Base-by-base conservation (phyloP, 2,797 vertebrate genomes). In the Pyrocephalus nanus region DNA sequence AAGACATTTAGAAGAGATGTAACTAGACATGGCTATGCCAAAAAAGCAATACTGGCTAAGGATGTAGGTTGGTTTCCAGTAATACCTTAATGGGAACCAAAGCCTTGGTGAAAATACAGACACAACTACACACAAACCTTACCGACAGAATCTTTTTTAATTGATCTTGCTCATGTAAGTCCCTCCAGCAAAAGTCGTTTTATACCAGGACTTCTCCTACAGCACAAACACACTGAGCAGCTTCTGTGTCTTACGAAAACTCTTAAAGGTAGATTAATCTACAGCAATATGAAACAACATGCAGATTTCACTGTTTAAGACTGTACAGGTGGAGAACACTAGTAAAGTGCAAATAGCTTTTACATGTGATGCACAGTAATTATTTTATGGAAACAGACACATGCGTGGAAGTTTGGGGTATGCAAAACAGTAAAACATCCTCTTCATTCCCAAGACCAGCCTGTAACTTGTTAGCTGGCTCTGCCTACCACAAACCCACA, bases 151-250 rank as follows among this genome's bases (percentile, higher is more conserved):
- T 57, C 7, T 34, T 72, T 43, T 65, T 4, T 0, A 75, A 75
- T 9, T 54, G 12, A 27, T 78, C 15, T 55, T 50, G 22, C 22
- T 58, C 14, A 5, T 3, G 32, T 78, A 81, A 38, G 5, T 13
- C 16, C 13, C 20, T 70, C 29, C 22, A 55, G 54, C 22, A 80
- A 90, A 87, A 77, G 18, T 8, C 69, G 20, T 88, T 85, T 47
- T 51, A 58, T 30, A 30, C 26, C 36, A 72, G 30, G 70, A 84
- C n/a, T 73, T 27, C 29, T 71, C 19, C 32, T 43, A 10, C 27
- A 72, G 26, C 30, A 55, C 0, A 0, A 30, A 19, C 69, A 21
- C 26, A 18, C 8, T 0, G 0, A 67, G 29, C 48, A 32, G 15
- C 57, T 74, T 48, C 17, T 22, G 6, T 6, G 4, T 60, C 47